Conservation (phyloP, 2,888 invertebrate genomes). For the Liopterus haemorrhoidalis region DNA sequence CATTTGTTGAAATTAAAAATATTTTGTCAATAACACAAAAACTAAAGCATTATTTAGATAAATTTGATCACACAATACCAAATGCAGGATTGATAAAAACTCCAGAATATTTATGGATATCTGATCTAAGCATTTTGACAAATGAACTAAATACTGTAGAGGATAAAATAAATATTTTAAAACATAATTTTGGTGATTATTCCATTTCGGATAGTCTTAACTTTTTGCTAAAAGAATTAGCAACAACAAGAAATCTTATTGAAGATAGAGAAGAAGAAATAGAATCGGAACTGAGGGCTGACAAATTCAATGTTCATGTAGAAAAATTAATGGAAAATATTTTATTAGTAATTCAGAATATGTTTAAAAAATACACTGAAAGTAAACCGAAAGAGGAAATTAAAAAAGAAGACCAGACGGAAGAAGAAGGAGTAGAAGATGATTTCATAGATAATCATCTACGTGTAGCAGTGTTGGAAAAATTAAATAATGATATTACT, state of each 20-base stretch:
- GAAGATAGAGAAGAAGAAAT: conserved; percentile 11
- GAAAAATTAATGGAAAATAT: conserved; percentile 38
- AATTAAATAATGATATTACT: conserved; percentile 56
- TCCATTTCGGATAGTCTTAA: conserved; percentile 32
- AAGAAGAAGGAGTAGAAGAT: conserved; percentile 38
- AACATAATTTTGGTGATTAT: conserved; percentile 33
- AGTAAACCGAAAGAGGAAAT: conserved; percentile 45
- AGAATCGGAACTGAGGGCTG: conserved; percentile 8
- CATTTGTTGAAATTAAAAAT: conserved; percentile 18
- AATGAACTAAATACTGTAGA: conserved; percentile 27
- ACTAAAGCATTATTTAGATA: conserved; percentile 32
- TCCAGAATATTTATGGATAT: conserved; percentile 37
- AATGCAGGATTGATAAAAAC: conserved; percentile 33
- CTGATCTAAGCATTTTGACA: conserved; percentile 35
- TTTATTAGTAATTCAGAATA: conserved; percentile 54
- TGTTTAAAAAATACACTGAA: conserved; percentile 54
- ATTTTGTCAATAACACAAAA: conserved; percentile 19
- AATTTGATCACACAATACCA: conserved; percentile 33
- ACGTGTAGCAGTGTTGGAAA: conserved; percentile 58
- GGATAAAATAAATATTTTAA: conserved; percentile 27
- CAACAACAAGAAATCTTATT: conserved; percentile 7
- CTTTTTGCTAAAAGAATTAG: conserved; percentile 32
- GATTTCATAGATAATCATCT: conserved; percentile 58
- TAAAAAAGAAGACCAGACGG: conserved; percentile 42
- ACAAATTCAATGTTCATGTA: conserved; percentile 17